Evolutionary conservation across 1,140 invertebrate genomes (phyloP).

Genomic region (Drosophila truncata): DNA sequence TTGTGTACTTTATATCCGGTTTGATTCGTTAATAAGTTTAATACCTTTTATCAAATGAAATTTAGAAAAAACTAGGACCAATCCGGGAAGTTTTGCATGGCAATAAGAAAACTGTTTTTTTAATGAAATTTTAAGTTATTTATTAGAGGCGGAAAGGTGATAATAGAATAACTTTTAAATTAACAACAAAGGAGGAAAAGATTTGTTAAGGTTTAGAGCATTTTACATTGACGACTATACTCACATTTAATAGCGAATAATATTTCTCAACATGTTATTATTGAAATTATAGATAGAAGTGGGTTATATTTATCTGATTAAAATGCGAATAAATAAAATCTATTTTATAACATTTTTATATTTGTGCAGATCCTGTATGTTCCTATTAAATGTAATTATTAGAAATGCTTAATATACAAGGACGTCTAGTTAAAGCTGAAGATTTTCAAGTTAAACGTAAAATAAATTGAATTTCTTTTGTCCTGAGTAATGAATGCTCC

Average conservation of each 20-base stretch:
- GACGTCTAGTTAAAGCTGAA: not conserved
- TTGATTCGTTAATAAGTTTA: not conserved
- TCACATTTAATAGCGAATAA: not conserved
- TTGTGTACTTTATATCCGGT: not conserved
- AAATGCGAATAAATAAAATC: not conserved
- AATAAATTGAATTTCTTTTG: not conserved
- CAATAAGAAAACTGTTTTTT: too few relatives aligned
- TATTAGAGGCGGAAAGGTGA: not conserved
- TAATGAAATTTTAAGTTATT: not conserved
- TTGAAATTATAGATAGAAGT: not conserved
- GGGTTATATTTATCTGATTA: not conserved
- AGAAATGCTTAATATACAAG: not conserved
- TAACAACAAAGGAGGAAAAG: too few relatives aligned
- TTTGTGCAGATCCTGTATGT: not conserved
- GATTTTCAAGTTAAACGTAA: not conserved
- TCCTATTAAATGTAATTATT: not conserved
- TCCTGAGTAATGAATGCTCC: not conserved
- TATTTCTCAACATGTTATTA: not conserved
- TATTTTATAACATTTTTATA: not conserved
- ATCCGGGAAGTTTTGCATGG: too few relatives aligned
- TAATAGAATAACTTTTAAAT: not conserved
- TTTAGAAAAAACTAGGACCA: not conserved
- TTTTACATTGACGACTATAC: not conserved
- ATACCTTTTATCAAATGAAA: not conserved
- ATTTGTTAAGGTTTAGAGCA: not conserved